Base-by-base conservation (phyloP, 2,888 invertebrate species). In the Drosophila affinis region DNA sequence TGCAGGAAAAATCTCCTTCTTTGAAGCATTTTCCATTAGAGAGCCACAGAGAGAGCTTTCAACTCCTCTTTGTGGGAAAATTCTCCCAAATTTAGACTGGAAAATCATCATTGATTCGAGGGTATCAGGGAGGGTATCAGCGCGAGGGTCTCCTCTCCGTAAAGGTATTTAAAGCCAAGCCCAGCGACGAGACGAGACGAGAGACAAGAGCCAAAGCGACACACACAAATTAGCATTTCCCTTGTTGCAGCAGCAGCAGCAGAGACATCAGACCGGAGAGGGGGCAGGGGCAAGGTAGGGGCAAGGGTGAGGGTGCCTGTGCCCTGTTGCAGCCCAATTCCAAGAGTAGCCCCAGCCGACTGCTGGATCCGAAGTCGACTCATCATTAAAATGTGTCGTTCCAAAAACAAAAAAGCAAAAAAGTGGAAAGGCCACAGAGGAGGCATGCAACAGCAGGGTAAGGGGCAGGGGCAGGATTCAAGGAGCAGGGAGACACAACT, bases 181-280 rank as follows among this genome's bases (percentile, higher is more conserved):
- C 63, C 68, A 59, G 64, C 63, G 39, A 39, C n/a, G 39, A 12
- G 32, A 7, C 27, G 27, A 9, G 32, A 44, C 45, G 52, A 64
- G 46, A 67, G 76, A 62, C 76, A 56, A 85, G 75, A 76, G 51
- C 61, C 64, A 84, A 87, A 73, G 83, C 83, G 72, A 89, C 86
- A 82, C 75, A 89, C 83, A 87, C 86, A 87, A 86, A 86, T 86
- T 86, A 89, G 86, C 86, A 86, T 86, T 88, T 86, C 83, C 87
- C 89, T 78, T 88, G 81, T 88, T 72, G 78, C 79, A 68, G 70
- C 78, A 64, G 75, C 67, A 57, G 24, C 21, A 29, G 49, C 55
- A 34, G 51, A 58, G 64, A 59, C 63, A 60, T 54, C 34, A 34
- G 12, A 12, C 12, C 44, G 54, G 27, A 27, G 44, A 53, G 3